Percentiles rank a stretch among this genome's conserved stretches.
Evolutionary conservation across 2,797 vertebrate genomes (phyloP).

Genomic region (Pristis pectinata): DNA sequence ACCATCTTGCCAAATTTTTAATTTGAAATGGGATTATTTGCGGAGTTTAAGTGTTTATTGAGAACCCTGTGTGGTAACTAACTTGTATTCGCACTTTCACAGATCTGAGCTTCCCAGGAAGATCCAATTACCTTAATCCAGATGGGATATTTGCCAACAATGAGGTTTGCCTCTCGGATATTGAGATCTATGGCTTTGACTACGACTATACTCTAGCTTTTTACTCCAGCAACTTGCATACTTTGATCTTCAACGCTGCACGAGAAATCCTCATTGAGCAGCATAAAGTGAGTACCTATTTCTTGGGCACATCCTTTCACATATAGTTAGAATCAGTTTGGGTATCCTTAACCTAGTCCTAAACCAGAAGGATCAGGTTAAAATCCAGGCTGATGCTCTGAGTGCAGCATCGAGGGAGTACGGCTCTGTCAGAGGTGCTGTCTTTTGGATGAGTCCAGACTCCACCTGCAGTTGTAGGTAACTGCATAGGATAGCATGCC

Average conservation of each 20-base stretch:
- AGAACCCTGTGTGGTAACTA: neutral
- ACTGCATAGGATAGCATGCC: no score
- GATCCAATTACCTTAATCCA: conserved; percentile 74
- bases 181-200: conserved; percentile 94
- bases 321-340: neutral
- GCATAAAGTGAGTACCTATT: conserved; percentile 71
- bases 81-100: conserved; percentile 39
- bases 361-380: neutral
- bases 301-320: neutral
- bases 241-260: conserved; percentile 87
- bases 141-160: conserved; percentile 97
- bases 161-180: conserved; percentile 88
- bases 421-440: neutral
- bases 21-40: neutral
- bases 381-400: neutral
- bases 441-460: neutral
- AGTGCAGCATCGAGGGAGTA: neutral
- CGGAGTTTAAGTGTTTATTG: neutral
- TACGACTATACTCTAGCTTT: conserved; percentile 97
- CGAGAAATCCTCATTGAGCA: conserved; percentile 87
- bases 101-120: conserved; percentile 73
- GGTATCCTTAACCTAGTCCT: neutral
- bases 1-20: neutral
- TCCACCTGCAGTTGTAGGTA: neutral
- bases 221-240: conserved; percentile 90